Evolutionary conservation across 2,113 vertebrate species (phyloP), one percentile per base, ranked within the genome.

Genomic region (Tetrao urogallus): DNA sequence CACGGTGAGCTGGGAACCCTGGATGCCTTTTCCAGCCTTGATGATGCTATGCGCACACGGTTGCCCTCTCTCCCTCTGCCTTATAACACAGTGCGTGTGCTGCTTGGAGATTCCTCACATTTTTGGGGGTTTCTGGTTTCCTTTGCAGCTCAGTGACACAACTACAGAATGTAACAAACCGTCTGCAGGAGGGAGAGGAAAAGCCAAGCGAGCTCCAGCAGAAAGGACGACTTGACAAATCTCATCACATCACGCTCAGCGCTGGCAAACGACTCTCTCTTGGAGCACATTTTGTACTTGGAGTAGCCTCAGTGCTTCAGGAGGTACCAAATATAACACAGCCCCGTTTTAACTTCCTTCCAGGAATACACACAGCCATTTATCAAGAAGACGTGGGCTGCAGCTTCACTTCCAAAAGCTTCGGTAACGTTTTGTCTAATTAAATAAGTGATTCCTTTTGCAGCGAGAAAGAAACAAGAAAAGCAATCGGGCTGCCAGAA

Each of bases 321-420:
- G 92, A 95, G 90, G 82, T 27, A 93, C 92, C 94, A 89, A 95
- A 97, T 93, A 96, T 86, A 93, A 94, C 91, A 22, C 91, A 83
- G 93, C 40, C 64, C 71, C 66, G 3, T 75, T 95, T 95, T 88
- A 86, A 91, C 93, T 92, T 89, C 81, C 90, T 95, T 94, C 88
- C 92, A 93, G 86, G 93, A 95, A 96, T 81, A 93, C 88, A 90
- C 71, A 54, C 64, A 54, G 61, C 50, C 89, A 73, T 93, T 75
- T 94, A 76, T 88, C 91, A 88, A 86, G 86, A 71, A 91, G 80
- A 95, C 65, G 81, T 92, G 93, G 93, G 96, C 92, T 81, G 92
- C 54, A 72, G 58, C 40, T 95, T 65, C 45, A 52, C 72, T 74
- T 92, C 90, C 92, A 91, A 90, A 79, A 83, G 91, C 83, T 93